Percentiles rank a stretch among this genome's conserved stretches.
Conservation (phyloP, 2,113 vertebrate genomes). For the Cyphomyrus discorhynchus region DNA sequence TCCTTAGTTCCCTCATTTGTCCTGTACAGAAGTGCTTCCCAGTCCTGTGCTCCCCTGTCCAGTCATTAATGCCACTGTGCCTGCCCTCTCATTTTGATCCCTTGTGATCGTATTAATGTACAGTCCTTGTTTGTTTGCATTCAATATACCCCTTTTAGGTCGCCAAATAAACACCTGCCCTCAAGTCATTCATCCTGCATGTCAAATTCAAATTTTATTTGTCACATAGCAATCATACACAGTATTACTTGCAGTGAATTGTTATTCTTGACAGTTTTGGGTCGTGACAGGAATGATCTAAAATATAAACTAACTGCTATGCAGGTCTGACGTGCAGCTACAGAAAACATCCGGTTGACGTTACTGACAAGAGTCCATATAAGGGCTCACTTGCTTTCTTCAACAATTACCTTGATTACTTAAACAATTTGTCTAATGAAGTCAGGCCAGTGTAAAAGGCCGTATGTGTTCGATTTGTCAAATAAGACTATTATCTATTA, state of each 20-base stretch:
- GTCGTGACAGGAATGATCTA: not conserved
- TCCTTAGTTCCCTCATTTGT: not conserved
- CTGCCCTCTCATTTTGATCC: not conserved
- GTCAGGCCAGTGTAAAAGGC: not conserved
- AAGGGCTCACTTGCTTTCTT: not conserved
- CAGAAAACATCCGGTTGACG: not conserved
- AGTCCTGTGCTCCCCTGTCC: not conserved
- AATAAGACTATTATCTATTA: not conserved
- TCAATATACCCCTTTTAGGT: not conserved
- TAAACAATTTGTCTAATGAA: not conserved
- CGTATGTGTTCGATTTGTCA: not conserved
- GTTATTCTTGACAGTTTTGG: not conserved
- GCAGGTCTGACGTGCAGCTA: not conserved
- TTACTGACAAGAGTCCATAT: not conserved
- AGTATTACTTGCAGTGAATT: not conserved
- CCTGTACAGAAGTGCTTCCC: not conserved
- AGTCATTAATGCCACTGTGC: not conserved
- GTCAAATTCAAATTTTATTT: not conserved
- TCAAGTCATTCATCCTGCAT: not conserved
- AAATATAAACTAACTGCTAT: not conserved
- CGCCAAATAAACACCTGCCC: not conserved
- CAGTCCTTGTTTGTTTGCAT: not conserved
- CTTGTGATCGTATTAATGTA: not conserved
- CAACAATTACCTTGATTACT: not conserved
- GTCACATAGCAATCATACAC: not conserved